Evolutionary conservation across 1,140 invertebrate genomes (phyloP), one percentile per base, ranked within the genome.

Genomic region (Saxidomus purpurata): DNA sequence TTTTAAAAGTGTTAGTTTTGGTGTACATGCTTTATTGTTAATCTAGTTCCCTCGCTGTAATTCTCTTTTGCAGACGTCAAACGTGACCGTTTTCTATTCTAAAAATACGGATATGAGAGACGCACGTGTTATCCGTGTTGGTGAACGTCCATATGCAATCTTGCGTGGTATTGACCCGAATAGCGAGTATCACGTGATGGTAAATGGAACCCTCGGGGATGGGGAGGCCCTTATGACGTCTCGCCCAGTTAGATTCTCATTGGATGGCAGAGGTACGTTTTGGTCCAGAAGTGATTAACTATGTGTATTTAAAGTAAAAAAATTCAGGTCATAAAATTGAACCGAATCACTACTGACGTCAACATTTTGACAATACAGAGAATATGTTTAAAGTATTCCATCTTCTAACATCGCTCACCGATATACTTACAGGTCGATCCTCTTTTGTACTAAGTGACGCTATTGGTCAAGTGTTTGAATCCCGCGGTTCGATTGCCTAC

Each of bases 381-480:
- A n/a, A n/a, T n/a, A n/a, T n/a, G n/a, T n/a, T n/a, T n/a, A n/a
- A n/a, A n/a, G n/a, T n/a, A n/a, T n/a, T n/a, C n/a, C n/a, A n/a
- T n/a, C n/a, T n/a, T n/a, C n/a, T n/a, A n/a, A n/a, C n/a, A n/a
- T n/a, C n/a, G n/a, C n/a, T n/a, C n/a, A n/a, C n/a, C n/a, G n/a
- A n/a, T n/a, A n/a, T n/a, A n/a, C 13, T 61, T 59, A 6, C 34
- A 82, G 80, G 55, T 13, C 55, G 52, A 13, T 40, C 80, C 0
- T 63, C 67, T 4, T 55, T 87, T 36, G 38, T 36, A 19, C 55
- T 87, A 36, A 80, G 31, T 47, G 71, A 79, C 34, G 85, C 85
- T 31, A 36, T 87, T 59, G 85, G 85, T 55, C 69, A 79, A 49
- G 74, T 87, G 59, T 87, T 79, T 38, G 71, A 79, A 36, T 87